These are phyloP conservation scores for Nipponia nippon DNA, from an alignment of 2,113 vertebrate species.

Conservation along the genomic window DNA sequence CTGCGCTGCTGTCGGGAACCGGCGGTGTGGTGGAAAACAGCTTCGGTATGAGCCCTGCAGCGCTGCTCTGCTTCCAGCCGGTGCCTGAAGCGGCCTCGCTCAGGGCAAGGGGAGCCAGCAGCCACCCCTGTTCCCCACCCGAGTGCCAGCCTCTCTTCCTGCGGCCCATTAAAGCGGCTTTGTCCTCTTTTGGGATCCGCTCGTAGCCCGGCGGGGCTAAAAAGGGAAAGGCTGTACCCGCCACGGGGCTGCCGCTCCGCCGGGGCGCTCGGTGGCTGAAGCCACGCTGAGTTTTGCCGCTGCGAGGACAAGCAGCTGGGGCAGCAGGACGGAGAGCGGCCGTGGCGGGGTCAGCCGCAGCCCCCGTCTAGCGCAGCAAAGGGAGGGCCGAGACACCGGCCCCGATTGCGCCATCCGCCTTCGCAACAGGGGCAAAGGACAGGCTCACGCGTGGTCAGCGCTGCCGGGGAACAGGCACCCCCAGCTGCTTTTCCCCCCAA, in stretches of 20 bases:
- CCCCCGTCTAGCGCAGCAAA: no score
- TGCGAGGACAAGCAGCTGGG: neutral
- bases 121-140: no score
- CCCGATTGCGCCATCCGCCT: neutral
- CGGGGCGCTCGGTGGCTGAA: accelerated
- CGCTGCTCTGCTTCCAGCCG: neutral
- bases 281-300: neutral
- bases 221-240: neutral
- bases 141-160: neutral
- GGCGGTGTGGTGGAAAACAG: accelerated
- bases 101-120: neutral
- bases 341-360: neutral
- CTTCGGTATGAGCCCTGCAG: neutral
- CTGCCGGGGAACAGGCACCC: neutral
- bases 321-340: neutral
- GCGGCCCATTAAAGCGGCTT: accelerated
- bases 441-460: accelerated
- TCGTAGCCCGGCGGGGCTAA: neutral
- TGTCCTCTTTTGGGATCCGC: neutral
- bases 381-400: neutral
- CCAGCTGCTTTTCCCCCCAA: neutral
- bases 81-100: neutral
- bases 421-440: neutral
- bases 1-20: neutral
- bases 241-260: neutral